Evolutionary conservation across 2,113 vertebrate species (phyloP).

Genomic region (Dipodomys merriami): DNA sequence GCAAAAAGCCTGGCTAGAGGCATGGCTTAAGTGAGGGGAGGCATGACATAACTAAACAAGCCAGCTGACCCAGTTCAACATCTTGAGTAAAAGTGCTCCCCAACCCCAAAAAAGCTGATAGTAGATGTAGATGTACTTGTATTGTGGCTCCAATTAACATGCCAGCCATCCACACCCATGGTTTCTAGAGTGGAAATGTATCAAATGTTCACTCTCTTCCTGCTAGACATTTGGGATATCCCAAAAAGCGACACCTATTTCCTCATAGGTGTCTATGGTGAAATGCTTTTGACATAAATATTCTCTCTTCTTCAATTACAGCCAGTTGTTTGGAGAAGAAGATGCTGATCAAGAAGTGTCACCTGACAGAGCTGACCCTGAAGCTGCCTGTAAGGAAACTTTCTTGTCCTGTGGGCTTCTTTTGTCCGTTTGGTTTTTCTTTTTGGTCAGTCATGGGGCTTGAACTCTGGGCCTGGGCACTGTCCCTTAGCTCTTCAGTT

Average conservation of each 20-base stretch:
- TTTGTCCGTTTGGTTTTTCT: no score
- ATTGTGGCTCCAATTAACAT: neutral
- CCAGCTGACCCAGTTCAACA: no score
- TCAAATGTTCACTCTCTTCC: neutral
- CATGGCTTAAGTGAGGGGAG: no score
- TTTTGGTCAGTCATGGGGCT: no score
- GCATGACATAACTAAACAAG: no score
- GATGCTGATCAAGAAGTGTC: constrained; percentile 99
- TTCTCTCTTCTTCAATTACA: constrained; percentile 81
- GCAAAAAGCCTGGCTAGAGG: no score
- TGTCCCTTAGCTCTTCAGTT: no score
- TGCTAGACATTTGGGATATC: neutral
- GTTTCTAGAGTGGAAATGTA: neutral
- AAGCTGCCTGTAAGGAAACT: constrained; percentile 94
- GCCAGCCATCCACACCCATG: neutral
- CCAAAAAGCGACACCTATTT: no score
- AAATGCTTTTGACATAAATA: constrained; percentile 42
- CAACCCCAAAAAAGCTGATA: neutral
- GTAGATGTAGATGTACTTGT: neutral
- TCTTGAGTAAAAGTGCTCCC: no score
- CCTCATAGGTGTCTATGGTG: no score
- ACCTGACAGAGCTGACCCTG: constrained; percentile 97
- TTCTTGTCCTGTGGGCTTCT: neutral
- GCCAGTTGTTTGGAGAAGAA: constrained; percentile 98
- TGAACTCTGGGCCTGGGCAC: no score